A percentile compares a stretch with the other conserved stretches of the same genome.
Conservation (phyloP, 2,888 invertebrate species). For the Tetropium fuscum region DNA sequence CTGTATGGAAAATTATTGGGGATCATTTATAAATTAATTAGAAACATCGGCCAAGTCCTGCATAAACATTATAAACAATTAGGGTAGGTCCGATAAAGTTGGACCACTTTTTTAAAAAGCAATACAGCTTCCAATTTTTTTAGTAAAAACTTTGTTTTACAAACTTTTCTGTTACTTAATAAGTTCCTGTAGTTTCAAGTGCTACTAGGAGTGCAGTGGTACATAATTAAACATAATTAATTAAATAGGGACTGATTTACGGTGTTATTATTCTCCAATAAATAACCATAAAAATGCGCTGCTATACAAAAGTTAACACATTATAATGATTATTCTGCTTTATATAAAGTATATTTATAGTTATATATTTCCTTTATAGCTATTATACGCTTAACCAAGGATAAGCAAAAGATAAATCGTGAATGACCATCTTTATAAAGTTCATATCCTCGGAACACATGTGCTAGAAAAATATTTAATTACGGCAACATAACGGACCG, state of each 20-base stretch:
- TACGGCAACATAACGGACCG: slow-evolving; percentile 16
- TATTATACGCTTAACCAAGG: slow-evolving; percentile 14
- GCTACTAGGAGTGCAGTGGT: neutral
- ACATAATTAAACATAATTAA: slow-evolving; percentile 11
- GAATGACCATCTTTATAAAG: slow-evolving; percentile 14
- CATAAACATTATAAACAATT: too few relatives aligned
- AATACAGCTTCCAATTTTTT: too few relatives aligned
- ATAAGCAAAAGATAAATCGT: slow-evolving; percentile 24
- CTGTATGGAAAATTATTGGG: too few relatives aligned
- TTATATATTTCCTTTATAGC: slow-evolving; percentile 6
- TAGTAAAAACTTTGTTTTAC: too few relatives aligned
- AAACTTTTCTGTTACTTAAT: too few relatives aligned
- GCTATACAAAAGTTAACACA: neutral
- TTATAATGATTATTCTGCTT: slow-evolving; percentile 18
- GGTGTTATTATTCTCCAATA: slow-evolving; percentile 20
- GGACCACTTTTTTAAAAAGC: too few relatives aligned
- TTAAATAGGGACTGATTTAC: slow-evolving; percentile 20
- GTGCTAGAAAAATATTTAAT: slow-evolving; percentile 13
- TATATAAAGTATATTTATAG: too few relatives aligned
- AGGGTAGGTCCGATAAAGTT: too few relatives aligned
- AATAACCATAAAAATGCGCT: slow-evolving; percentile 18
- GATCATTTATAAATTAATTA: too few relatives aligned
- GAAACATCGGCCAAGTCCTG: too few relatives aligned
- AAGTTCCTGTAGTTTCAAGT: neutral
- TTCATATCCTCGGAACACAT: slow-evolving; percentile 7